These are phyloP conservation scores for Heterochromis multidens DNA, from an alignment of 2,113 vertebrate species.

Conservation along the genomic window DNA sequence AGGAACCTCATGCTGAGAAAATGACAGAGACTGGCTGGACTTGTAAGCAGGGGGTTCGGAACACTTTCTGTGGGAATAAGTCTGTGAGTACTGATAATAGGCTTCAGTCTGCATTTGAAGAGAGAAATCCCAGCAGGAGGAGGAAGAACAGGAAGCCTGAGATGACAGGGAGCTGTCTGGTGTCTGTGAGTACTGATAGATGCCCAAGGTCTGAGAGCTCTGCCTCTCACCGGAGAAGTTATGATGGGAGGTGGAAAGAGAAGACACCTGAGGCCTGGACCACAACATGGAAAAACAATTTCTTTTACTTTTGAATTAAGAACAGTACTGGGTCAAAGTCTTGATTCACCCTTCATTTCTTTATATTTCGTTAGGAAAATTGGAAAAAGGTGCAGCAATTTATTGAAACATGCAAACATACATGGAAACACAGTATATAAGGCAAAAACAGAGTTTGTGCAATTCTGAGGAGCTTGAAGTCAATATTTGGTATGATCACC, in stretches of 20 bases:
- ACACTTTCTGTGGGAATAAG: constrained; percentile 5
- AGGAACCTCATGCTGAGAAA: constrained; percentile 8
- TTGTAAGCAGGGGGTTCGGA: background rate
- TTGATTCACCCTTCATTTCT: background rate
- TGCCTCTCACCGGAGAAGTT: background rate
- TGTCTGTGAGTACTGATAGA: constrained; percentile 9
- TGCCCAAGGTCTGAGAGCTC: background rate
- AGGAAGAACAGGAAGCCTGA: background rate
- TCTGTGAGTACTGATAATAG: constrained; percentile 29
- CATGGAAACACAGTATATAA: background rate
- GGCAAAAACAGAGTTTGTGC: background rate
- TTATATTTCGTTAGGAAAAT: background rate
- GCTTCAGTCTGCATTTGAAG: constrained; percentile 7
- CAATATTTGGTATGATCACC: background rate
- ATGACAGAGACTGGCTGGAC: constrained; percentile 3
- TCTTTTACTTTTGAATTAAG: background rate
- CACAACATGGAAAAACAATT: background rate
- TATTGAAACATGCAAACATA: background rate
- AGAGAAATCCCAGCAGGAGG: constrained; percentile 23
- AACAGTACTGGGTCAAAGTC: background rate
- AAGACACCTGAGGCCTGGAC: constrained; percentile 7
- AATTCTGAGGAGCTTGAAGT: background rate
- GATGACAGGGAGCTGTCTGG: background rate
- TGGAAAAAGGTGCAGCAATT: background rate
- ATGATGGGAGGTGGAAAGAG: background rate